Base-by-base conservation (phyloP, 2,113 vertebrate genomes). In the Setophaga kirtlandii region DNA sequence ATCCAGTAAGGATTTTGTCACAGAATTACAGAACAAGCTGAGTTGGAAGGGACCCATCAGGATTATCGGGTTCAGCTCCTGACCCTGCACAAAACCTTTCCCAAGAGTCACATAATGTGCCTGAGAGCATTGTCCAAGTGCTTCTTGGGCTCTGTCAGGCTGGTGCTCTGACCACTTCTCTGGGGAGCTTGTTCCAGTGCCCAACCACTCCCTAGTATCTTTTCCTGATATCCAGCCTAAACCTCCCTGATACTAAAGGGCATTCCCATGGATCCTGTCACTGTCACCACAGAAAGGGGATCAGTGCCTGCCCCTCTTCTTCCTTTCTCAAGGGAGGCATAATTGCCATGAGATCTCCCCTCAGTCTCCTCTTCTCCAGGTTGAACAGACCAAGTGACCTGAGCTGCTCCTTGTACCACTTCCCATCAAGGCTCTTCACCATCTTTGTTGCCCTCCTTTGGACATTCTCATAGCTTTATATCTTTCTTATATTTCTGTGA, bases 371-470 rank as follows among this genome's bases (percentile, higher is more conserved):
- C 27, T 77, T 5, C 25, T 37, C 23, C 27, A 60, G 37, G 27
- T 15, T 68, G 63, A 44, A 7, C 22, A 52, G 14, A 31, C 11
- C 22, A 5, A 68, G 22, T 27, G 37, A 1, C 11, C 14, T 27
- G 3, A 27, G 17, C 14, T 2, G 1, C 59, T 59, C 27, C 18
- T 50, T 12, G 6, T 3, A 5, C 0, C 0, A 7, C 13, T 58
- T 76, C 53, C 21, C 44, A 11, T 59, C 21, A 44, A 52, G 18
- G 7, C 21, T 11, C 18, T 68, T 44, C 71, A 76, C 13, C 27
- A 60, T 37, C 18, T 28, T 28, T 1, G 0, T 19, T 52, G 11
- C 15, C 10, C 33, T 52, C 39, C 46, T 44, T 23, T 23, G 33
- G 28, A 46, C 22, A 19, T 9, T 28, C 37, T 59, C 6, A 69